These are phyloP conservation scores for Monopis laevigella DNA, from an alignment of 2,888 invertebrate genomes.

Conservation along the genomic window DNA sequence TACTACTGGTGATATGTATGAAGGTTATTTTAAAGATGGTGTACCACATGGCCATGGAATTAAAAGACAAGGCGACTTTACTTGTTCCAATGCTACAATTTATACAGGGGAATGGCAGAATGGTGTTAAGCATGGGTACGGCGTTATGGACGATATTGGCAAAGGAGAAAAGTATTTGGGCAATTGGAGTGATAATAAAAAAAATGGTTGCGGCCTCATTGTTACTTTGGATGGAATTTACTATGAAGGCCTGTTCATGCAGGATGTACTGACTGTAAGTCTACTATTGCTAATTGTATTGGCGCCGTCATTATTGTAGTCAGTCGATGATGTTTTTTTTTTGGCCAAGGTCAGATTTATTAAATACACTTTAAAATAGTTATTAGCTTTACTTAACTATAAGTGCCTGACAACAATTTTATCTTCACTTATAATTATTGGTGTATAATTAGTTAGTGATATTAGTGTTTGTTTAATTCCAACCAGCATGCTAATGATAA, in stretches of 20 bases:
- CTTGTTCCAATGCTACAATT: constrained; percentile 76
- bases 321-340: too few relatives aligned
- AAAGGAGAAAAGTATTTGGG: constrained; percentile 92
- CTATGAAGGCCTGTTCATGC: constrained; percentile 87
- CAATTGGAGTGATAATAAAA: constrained; percentile 85
- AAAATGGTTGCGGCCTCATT: constrained; percentile 85
- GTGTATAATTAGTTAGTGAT: too few relatives aligned
- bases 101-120: constrained; percentile 91
- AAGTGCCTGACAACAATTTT: too few relatives aligned
- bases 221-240: constrained; percentile 91
- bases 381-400: too few relatives aligned
- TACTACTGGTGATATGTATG: constrained; percentile 81
- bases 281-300: not conserved
- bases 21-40: constrained; percentile 88
- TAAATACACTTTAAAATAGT: too few relatives aligned
- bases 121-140: constrained; percentile 85
- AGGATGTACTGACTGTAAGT: constrained; percentile 79
- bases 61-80: constrained; percentile 81
- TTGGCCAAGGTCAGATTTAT: too few relatives aligned
- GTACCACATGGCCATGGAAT: constrained; percentile 87
- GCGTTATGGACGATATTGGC: constrained; percentile 86
- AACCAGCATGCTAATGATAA: too few relatives aligned
- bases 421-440: too few relatives aligned
- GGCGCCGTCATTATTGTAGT: too few relatives aligned
- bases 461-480: too few relatives aligned